Base-by-base conservation (phyloP, 2,888 invertebrate species). In the Incurvaria masculella region DNA sequence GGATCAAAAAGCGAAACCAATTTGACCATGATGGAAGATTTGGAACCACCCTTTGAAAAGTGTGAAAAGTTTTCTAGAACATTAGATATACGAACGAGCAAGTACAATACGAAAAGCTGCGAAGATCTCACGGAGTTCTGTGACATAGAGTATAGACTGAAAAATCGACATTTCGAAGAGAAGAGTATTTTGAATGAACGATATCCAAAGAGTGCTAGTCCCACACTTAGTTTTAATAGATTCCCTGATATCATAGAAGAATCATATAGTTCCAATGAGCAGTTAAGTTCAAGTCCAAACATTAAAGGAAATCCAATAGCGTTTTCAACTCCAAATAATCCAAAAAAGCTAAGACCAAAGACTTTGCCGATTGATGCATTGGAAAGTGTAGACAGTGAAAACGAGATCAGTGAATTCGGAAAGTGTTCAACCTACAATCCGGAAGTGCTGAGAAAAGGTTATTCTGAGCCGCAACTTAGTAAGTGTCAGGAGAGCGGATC, bases 1-100 rank as follows among this genome's bases (percentile, higher is more conserved):
- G 53, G 63, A 45, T 74, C 73, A 16, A 73, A 66, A 59, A 76
- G 76, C 55, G 76, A 75, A 56, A 74, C 75, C 53, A 78, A 78
- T 58, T 63, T 78, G 18, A 61, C 66, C 67, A 59, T 48, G 56
- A 70, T 73, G 67, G 69, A 69, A 50, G 52, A 59, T 49, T 4
- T n/a, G 14, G 14, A 8, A 14, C 33, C 33, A 8, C 11, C 33
- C 11, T 33, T 33, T 33, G 33, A 33, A 33, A 33, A 33, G 14
- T 33, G 33, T n/a, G 33, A 33, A 33, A 33, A 4, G 3, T 33
- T 33, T 33, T 33, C 33, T 4, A 33, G 33, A 14, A 21, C 6
- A 10, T 4, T n/a, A 20, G 44, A 21, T 21, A 10, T 44, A 8
- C 17, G 44, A 4, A 10, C 11, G n/a, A 40, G 43, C 20, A 46